These are phyloP conservation scores for Cydia amplana DNA, from an alignment of 1,140 invertebrate species.

Conservation along the genomic window DNA sequence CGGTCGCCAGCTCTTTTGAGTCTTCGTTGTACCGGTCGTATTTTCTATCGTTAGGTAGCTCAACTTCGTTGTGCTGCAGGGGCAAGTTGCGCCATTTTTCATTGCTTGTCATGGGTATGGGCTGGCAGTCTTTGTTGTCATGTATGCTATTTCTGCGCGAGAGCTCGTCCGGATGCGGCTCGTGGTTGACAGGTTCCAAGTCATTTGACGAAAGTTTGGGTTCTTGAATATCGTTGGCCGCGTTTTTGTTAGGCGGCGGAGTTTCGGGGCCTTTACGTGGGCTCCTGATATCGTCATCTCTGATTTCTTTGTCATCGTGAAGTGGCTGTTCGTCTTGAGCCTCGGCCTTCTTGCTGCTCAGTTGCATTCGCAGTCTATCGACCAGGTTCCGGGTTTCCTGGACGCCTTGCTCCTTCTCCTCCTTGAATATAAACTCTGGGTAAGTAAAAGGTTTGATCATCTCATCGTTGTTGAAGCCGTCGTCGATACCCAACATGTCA, in stretches of 20 bases:
- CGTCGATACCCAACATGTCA: constrained; percentile 83
- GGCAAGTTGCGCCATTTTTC: constrained; percentile 57
- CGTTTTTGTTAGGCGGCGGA: constrained; percentile 36
- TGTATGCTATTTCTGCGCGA: constrained; percentile 34
- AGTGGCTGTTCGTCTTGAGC: constrained; percentile 47
- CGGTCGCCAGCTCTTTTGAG: constrained; percentile 53
- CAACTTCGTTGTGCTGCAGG: constrained; percentile 46
- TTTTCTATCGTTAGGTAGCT: constrained; percentile 51
- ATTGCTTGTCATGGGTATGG: constrained; percentile 48
- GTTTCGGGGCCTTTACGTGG: constrained; percentile 5
- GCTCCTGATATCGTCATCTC: constrained; percentile 38
- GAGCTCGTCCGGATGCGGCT: constrained; percentile 33
- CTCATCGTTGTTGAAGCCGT: constrained; percentile 84
- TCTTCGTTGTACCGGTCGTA: constrained; percentile 60
- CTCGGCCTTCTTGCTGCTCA: constrained; percentile 66
- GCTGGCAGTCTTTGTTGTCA: constrained; percentile 45
- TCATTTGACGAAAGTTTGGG: constrained; percentile 28
- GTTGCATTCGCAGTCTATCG: constrained; percentile 85
- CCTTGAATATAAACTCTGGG: constrained; percentile 85
- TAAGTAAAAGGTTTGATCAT: constrained; percentile 82
- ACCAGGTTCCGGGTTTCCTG: constrained; percentile 89
- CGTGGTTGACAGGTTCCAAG: constrained; percentile 38
- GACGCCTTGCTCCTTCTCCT: constrained; percentile 86
- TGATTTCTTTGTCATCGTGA: constrained; percentile 49
- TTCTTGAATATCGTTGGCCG: constrained; percentile 34